phyloP scores from a whole-genome alignment of 1,140 invertebrate genomes.

The Drosophila kohkoa region DNA sequence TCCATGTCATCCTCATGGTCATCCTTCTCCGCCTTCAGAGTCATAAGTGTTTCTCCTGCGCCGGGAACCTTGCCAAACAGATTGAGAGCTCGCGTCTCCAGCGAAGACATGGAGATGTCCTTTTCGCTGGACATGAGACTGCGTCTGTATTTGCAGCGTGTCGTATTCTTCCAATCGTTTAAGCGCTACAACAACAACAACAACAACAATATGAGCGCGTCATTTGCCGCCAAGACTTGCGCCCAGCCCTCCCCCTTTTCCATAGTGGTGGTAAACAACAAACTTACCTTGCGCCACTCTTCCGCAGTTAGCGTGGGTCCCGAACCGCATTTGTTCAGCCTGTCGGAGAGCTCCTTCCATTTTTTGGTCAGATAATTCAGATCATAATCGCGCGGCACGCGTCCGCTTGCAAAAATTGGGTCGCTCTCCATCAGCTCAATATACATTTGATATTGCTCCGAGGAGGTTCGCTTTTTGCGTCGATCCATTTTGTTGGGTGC shows the following conservation, averaged over 20 bases:
- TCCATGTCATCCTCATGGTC: constrained; percentile 74
- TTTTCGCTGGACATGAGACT: constrained; percentile 73
- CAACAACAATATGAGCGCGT: constrained; percentile 35
- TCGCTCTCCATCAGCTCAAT: constrained; percentile 82
- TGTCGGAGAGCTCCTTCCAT: constrained; percentile 80
- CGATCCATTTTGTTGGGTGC: constrained; percentile 69
- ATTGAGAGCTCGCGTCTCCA: constrained; percentile 73
- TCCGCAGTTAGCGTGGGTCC: constrained; percentile 80
- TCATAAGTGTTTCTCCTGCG: constrained; percentile 61
- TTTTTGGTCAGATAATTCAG: constrained; percentile 80
- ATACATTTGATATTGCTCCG: constrained; percentile 83
- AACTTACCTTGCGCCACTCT: constrained; percentile 80
- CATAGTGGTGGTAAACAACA: not conserved
- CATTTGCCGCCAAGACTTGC: constrained; percentile 50
- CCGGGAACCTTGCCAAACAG: constrained; percentile 78
- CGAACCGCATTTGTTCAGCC: constrained; percentile 74
- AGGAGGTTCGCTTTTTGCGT: constrained; percentile 81
- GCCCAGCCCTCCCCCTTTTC: constrained; percentile 18
- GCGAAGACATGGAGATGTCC: constrained; percentile 73
- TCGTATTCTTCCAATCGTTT: constrained; percentile 84
- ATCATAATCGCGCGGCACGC: constrained; percentile 79
- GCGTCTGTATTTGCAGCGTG: constrained; percentile 81
- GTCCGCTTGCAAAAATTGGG: constrained; percentile 80
- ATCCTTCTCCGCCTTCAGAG: constrained; percentile 74
- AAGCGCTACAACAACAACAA: constrained; percentile 60